Conservation (phyloP, 2,888 invertebrate genomes). For the Plagodis pulveraria region DNA sequence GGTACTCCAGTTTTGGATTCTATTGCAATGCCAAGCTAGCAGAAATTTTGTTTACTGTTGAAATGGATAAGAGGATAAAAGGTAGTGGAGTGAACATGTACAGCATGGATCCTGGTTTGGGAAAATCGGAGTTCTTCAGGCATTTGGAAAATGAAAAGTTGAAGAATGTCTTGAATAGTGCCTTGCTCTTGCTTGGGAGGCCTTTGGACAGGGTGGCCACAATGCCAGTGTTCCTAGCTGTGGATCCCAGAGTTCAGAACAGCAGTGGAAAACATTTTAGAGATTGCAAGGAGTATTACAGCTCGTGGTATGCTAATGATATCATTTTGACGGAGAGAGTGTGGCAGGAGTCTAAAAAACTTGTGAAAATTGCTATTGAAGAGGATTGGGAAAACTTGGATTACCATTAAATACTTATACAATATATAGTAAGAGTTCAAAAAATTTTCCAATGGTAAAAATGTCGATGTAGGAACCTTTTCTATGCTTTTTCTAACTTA, state of each 20-base stretch:
- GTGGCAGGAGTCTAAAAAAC: slow-evolving; percentile 61
- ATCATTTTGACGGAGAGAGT: slow-evolving; percentile 48
- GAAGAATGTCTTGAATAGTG: slow-evolving; percentile 47
- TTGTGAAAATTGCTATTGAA: slow-evolving; percentile 51
- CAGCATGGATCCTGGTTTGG: slow-evolving; percentile 93
- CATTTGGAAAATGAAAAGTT: slow-evolving; percentile 55
- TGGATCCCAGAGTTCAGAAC: slow-evolving; percentile 53
- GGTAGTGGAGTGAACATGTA: slow-evolving; percentile 88
- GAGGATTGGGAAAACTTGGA: slow-evolving; percentile 63
- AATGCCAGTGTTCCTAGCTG: slow-evolving; percentile 63
- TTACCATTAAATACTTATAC: too few species aligned
- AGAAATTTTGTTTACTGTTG: slow-evolving; percentile 71
- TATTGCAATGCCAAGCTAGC: slow-evolving; percentile 82
- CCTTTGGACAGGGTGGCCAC: slow-evolving; percentile 56
- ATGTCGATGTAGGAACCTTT: too few species aligned
- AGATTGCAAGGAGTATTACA: slow-evolving; percentile 65
- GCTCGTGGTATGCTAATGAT: slow-evolving; percentile 71
- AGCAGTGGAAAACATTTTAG: slow-evolving; percentile 66
- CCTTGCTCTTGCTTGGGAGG: slow-evolving; percentile 52
- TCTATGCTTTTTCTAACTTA: too few species aligned
- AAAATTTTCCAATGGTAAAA: too few species aligned
- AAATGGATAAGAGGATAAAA: slow-evolving; percentile 68
- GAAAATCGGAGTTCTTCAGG: slow-evolving; percentile 91
- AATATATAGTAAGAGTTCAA: too few species aligned
- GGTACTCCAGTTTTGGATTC: slow-evolving; percentile 82